Percentiles rank a stretch among this genome's conserved stretches.
Conservation (phyloP, 2,888 invertebrate genomes). For the Tuta absoluta region DNA sequence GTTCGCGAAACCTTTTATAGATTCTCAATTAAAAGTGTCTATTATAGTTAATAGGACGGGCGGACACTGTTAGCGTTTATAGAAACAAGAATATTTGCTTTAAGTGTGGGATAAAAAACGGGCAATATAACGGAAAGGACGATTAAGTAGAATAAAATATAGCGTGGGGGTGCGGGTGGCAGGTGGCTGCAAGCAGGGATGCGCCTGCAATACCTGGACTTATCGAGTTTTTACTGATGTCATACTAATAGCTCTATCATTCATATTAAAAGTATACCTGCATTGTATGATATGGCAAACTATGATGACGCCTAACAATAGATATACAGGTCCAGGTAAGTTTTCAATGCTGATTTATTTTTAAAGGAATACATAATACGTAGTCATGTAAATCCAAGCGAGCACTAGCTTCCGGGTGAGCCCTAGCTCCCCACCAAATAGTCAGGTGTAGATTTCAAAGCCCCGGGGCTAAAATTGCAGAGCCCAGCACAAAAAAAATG, state of each 20-base stretch:
- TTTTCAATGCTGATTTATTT: too few species aligned
- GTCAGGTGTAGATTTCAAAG: too few species aligned
- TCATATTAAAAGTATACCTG: too few species aligned
- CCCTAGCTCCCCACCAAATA: too few species aligned
- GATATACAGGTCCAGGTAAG: too few species aligned
- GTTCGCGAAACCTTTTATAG: constrained; percentile 81
- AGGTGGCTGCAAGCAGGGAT: constrained; percentile 71
- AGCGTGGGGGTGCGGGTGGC: constrained; percentile 79
- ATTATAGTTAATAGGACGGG: constrained; percentile 77
- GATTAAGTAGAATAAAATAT: constrained; percentile 81
- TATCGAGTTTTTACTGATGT: background rate
- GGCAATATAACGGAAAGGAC: constrained; percentile 80
- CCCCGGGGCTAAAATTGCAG: too few species aligned
- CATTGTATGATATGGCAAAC: too few species aligned
- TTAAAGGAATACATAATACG: too few species aligned
- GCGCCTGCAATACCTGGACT: constrained; percentile 32
- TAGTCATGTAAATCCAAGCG: too few species aligned
- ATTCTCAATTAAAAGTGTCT: constrained; percentile 81
- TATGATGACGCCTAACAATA: too few species aligned
- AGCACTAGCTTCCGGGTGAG: too few species aligned
- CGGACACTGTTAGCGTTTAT: constrained; percentile 66
- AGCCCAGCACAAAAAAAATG: too few species aligned
- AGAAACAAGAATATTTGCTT: constrained; percentile 79
- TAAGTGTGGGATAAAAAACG: constrained; percentile 74
- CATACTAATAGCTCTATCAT: background rate